Percentiles rank a stretch among this genome's conserved stretches.
These are phyloP conservation scores for Arizona elegans DNA, from an alignment of 2,113 vertebrate genomes.

Conservation along the genomic window DNA sequence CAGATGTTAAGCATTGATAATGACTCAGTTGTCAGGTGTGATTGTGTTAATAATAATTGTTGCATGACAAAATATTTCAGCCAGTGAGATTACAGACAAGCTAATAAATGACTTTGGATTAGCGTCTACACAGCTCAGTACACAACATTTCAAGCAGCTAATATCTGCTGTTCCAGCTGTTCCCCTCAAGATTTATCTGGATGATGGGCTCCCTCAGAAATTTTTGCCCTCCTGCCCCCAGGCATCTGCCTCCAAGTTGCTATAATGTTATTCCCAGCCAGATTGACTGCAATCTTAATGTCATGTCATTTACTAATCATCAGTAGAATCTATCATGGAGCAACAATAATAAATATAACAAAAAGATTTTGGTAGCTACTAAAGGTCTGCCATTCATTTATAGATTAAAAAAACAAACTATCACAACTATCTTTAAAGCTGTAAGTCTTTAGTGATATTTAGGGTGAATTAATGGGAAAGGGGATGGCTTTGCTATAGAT, in stretches of 20 bases:
- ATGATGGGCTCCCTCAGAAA: neutral
- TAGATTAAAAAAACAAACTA: neutral
- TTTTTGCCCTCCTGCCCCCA: neutral
- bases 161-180: constrained; percentile 14
- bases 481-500: neutral
- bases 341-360: neutral
- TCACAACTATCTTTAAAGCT: neutral
- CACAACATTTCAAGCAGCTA: constrained; percentile 7
- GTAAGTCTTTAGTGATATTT: neutral
- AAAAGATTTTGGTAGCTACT: neutral
- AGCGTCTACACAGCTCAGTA: constrained; percentile 8
- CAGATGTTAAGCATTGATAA: constrained; percentile 53
- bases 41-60: constrained; percentile 28
- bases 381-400: neutral
- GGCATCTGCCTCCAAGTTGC: neutral
- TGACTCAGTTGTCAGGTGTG: constrained; percentile 37
- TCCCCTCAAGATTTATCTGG: constrained; percentile 8
- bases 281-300: neutral
- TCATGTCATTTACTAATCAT: neutral
- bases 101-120: constrained; percentile 30
- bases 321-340: neutral
- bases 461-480: neutral
- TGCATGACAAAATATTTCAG: constrained; percentile 28
- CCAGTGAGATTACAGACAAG: constrained; percentile 12
- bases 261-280: constrained; percentile 16